phyloP scores from a whole-genome alignment of 2,797 vertebrate species.

The Manis javanica region DNA sequence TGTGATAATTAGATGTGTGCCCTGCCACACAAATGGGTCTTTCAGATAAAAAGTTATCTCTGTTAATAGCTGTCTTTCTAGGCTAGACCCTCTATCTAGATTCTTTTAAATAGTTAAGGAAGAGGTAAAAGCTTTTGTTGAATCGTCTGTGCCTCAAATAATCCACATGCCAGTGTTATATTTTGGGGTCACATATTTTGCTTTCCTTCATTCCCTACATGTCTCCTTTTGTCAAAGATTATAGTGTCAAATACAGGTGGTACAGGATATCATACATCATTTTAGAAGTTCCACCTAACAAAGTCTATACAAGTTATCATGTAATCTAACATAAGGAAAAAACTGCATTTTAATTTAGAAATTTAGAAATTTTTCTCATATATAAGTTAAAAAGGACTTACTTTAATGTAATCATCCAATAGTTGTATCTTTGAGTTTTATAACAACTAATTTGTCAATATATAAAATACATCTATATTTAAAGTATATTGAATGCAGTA shows the following conservation, averaged over 20 bases:
- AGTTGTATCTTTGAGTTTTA: not conserved
- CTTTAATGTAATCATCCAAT: not conserved
- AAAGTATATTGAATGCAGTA: not conserved
- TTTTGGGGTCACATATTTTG: not conserved
- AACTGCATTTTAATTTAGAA: not conserved
- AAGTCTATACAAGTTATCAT: not conserved
- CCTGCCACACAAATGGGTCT: not conserved
- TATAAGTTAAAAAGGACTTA: constrained; percentile 26
- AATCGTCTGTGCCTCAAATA: not conserved
- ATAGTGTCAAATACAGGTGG: not conserved
- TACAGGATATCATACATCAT: not conserved
- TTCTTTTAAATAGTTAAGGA: not conserved
- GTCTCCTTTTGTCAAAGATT: not conserved
- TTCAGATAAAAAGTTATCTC: not conserved
- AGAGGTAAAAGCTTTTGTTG: not conserved
- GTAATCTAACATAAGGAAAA: not conserved
- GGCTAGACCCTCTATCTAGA: not conserved
- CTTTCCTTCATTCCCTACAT: not conserved
- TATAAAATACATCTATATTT: not conserved
- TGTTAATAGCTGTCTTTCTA: not conserved
- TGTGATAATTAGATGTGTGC: not conserved
- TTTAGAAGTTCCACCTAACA: not conserved
- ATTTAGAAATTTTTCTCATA: not conserved
- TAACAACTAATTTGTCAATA: not conserved
- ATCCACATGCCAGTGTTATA: not conserved